Conservation (phyloP, 2,888 invertebrate species). For the Napeogenes inachia region DNA sequence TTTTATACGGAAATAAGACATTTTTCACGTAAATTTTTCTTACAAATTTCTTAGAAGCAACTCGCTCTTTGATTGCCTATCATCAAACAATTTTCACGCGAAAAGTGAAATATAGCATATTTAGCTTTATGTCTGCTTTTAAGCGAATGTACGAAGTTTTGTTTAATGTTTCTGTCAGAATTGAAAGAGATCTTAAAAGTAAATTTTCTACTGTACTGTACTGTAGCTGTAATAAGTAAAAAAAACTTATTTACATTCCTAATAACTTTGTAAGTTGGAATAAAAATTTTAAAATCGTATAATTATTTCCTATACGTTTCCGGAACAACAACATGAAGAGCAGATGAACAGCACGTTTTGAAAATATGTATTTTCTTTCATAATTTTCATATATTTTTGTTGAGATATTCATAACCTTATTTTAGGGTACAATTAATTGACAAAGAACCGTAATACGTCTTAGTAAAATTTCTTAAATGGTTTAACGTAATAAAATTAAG, state of each 20-base stretch:
- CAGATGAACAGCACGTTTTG: too few species aligned
- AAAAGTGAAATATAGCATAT: slow-evolving; percentile 19
- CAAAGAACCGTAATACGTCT: slow-evolving; percentile 12
- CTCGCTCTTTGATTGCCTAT: slow-evolving; percentile 30
- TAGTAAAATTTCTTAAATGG: slow-evolving; percentile 10
- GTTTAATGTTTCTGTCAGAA: neutral
- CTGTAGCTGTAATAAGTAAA: too few species aligned
- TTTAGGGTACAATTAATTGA: slow-evolving; percentile 2
- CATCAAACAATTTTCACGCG: slow-evolving; percentile 31
- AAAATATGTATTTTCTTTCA: too few species aligned
- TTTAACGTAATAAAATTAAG: slow-evolving; percentile 13
- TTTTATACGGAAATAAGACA: slow-evolving; percentile 35
- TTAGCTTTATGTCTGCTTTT: slow-evolving; percentile 5
- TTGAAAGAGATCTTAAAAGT: neutral
- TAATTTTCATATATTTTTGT: too few species aligned
- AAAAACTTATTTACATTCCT: too few species aligned
- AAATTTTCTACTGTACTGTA: too few species aligned
- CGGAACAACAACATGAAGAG: too few species aligned
- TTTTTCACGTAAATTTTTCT: slow-evolving; percentile 33
- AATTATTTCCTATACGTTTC: too few species aligned
- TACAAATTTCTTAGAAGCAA: slow-evolving; percentile 29
- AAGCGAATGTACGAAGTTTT: slow-evolving; percentile 4
- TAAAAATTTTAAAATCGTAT: too few species aligned
- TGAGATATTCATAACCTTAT: too few species aligned
- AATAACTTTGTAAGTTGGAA: too few species aligned